Evolutionary conservation across 2,888 invertebrate species (phyloP).

Genomic region (Polydrusus pterygomalis): DNA sequence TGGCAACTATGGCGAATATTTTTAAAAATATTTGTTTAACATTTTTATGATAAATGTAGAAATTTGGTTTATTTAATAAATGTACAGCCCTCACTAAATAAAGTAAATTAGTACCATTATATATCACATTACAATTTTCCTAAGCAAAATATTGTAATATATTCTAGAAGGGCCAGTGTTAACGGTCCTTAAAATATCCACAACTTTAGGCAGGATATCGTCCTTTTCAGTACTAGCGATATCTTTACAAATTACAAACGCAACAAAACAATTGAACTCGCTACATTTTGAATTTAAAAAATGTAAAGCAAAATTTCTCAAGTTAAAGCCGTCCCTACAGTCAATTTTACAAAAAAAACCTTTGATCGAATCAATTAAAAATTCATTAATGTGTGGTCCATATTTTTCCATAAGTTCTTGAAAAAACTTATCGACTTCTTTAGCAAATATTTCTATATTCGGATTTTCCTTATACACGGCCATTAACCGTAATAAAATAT

Average conservation of each 20-base stretch:
- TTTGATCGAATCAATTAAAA: constrained; percentile 12
- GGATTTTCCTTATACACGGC: no score
- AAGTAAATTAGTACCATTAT: no score
- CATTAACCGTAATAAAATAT: constrained; percentile 26
- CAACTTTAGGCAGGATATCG: background rate
- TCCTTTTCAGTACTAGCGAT: background rate
- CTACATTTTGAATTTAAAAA: constrained; percentile 9
- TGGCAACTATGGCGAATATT: no score
- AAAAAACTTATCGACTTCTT: constrained; percentile 14
- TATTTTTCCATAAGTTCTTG: constrained; percentile 22
- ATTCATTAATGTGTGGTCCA: constrained; percentile 26
- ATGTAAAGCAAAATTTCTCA: constrained; percentile 1
- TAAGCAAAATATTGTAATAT: background rate
- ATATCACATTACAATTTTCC: no score
- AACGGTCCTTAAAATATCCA: background rate
- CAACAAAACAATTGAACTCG: constrained; percentile 33
- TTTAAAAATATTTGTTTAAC: no score
- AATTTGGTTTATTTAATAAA: no score
- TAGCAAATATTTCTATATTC: no score
- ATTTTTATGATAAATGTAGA: no score
- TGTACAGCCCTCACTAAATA: no score
- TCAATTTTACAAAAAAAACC: constrained; percentile 1
- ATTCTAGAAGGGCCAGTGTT: background rate
- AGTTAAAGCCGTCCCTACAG: background rate
- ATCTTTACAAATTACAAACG: background rate